Percentiles rank a stretch among this genome's conserved stretches.
These are phyloP conservation scores for Trilocha varians DNA, from an alignment of 2,888 invertebrate genomes.

Conservation along the genomic window DNA sequence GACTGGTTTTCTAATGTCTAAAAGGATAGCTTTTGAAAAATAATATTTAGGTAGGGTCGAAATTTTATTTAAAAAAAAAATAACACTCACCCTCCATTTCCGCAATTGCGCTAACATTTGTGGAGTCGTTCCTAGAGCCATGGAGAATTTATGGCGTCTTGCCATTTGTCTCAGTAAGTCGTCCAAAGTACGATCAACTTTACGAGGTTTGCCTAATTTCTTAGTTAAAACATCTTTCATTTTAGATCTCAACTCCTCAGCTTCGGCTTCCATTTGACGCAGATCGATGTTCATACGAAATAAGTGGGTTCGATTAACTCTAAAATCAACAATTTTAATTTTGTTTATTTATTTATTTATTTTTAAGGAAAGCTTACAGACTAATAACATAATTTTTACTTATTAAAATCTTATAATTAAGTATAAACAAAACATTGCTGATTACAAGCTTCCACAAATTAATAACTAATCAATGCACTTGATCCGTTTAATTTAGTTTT, in stretches of 20 bases:
- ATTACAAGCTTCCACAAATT: too few relatives aligned
- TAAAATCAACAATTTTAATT: too few relatives aligned
- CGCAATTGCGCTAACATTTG: slow-evolving; percentile 41
- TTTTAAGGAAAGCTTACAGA: too few relatives aligned
- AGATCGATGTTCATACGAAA: slow-evolving; percentile 81
- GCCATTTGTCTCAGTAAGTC: slow-evolving; percentile 55
- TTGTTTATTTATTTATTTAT: too few relatives aligned
- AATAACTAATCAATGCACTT: too few relatives aligned
- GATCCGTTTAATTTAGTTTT: too few relatives aligned
- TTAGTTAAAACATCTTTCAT: slow-evolving; percentile 54
- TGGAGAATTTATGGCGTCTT: slow-evolving; percentile 51
- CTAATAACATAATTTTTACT: too few relatives aligned
- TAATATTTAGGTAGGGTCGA: too few relatives aligned
- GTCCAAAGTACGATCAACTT: slow-evolving; percentile 54
- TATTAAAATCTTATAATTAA: too few relatives aligned
- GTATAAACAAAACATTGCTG: too few relatives aligned
- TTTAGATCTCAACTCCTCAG: slow-evolving; percentile 69
- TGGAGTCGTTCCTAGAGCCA: slow-evolving; percentile 34
- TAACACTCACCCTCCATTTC: slow-evolving; percentile 39
- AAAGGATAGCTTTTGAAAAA: too few relatives aligned
- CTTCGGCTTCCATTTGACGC: slow-evolving; percentile 76
- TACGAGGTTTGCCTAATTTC: slow-evolving; percentile 53
- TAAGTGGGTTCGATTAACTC: slow-evolving; percentile 78
- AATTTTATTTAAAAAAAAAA: not conserved
- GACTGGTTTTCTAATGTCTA: too few relatives aligned